A percentile compares a stretch with the other conserved stretches of the same genome.
Evolutionary conservation across 2,113 vertebrate species (phyloP).

Genomic region (Carassius carassius): DNA sequence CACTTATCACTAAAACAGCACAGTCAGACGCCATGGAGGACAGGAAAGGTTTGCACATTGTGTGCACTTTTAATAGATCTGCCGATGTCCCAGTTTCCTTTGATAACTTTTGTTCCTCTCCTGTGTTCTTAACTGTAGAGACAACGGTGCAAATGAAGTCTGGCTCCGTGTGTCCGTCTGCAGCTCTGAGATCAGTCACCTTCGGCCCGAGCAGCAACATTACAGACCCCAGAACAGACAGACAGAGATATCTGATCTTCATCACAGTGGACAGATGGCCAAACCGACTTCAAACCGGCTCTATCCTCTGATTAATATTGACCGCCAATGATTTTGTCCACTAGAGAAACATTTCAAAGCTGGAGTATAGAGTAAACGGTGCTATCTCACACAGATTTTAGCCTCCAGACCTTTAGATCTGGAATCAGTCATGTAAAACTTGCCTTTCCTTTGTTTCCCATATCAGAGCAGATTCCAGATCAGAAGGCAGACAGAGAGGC

Average conservation of each 20-base stretch:
- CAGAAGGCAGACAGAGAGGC: conserved; percentile 23
- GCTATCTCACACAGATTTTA: neutral
- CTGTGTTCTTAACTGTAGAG: conserved; percentile 31
- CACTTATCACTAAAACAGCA: conserved; percentile 43
- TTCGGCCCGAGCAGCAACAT: neutral
- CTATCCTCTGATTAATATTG: neutral
- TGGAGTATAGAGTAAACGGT: neutral
- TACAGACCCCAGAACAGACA: neutral
- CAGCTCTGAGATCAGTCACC: conserved; percentile 20
- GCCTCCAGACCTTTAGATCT: neutral
- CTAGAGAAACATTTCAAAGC: neutral
- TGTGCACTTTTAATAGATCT: conserved; percentile 42
- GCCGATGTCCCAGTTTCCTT: conserved; percentile 21
- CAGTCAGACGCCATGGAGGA: conserved; percentile 32
- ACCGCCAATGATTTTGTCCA: neutral
- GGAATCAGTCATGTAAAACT: conserved; percentile 33
- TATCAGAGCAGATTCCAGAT: conserved; percentile 33
- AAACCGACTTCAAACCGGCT: neutral
- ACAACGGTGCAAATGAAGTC: conserved; percentile 40
- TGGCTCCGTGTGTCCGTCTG: conserved; percentile 40
- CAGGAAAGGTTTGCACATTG: conserved; percentile 26
- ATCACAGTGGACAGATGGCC: neutral
- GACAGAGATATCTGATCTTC: neutral
- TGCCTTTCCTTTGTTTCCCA: conserved; percentile 4
- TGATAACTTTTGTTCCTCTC: conserved; percentile 40